Base-by-base conservation (phyloP, 53 echinoderm and acorn worm species). In the Echinometra lucunter region DNA sequence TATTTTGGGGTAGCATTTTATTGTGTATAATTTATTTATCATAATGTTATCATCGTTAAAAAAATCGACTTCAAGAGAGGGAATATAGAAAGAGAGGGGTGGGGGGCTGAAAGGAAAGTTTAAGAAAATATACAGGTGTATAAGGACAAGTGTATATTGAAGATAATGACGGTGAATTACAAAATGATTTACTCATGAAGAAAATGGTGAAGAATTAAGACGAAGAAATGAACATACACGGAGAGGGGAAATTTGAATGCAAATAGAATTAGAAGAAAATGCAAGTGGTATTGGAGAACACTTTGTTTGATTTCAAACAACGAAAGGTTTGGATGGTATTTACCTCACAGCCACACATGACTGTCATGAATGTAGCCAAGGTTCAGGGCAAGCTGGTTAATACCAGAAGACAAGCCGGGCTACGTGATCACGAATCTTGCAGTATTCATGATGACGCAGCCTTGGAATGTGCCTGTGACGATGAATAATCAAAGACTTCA, bases 381-480 rank as follows among this genome's bases (percentile, higher is more conserved):
- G 16, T 85, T 85, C 27, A 42, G 40, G 34, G 42, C 30, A 42
- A 21, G 44, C 23, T 81, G 63, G 63, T 18, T 63, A 56, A 12
- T 45, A 47, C 49, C n/a, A 85, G 85, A 85, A 49, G 44, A 45
- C 10, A 13, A 49, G 53, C 27, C 47, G 85, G 28, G n/a, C 5
- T 21, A 30, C 85, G 85, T 85, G 85, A 85, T 85, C 85, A 47
- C 2, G 85, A 18, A 85, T 85, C 85, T 47, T 85, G 12, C 85
- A n/a, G 13, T 35, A n/a, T 85, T 85, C 21, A 49, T 85, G 45
- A 47, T 6, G 47, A 85, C n/a, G 45, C 28, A 16, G 45, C 85
- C 85, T 85, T 85, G 85, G 85, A 85, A 85, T 53, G 85, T 85
- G 78, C 78, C 28, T 28, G 85, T 85, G 53, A 27, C n/a, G 85